Evolutionary conservation across 1,140 invertebrate species (phyloP), one percentile per base, ranked within the genome.

Genomic region (Ips typographus): DNA sequence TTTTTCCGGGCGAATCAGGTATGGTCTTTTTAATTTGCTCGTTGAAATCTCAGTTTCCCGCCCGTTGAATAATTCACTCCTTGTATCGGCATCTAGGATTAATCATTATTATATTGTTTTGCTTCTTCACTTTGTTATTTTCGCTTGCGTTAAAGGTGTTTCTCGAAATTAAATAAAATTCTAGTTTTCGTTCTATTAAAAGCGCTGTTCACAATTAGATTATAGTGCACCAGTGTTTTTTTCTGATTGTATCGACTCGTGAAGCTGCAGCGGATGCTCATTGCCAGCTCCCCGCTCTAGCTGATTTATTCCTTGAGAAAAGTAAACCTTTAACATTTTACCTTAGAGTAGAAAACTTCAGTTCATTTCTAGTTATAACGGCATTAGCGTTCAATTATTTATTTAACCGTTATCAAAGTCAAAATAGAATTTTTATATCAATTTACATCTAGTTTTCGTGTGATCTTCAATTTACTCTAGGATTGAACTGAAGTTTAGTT

Each of bases 221-320:
- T 53, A 36, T 53, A 4, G 36, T 53, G 36, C 4, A n/a, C 22
- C 22, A 22, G 22, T 22, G 22, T 22, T 57, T 57, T 40, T 57
- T 37, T 55, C 22, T 22, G 22, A 22, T 22, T 22, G 22, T 22
- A 22, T 40, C 8, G 8, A 22, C 6, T 43, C 40, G 37, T 65
- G 3, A 6, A 55, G 63, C 65, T 67, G 55, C 47, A 59, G 65
- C 65, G 65, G 43, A 59, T 59, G 56, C 55, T 67, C 44, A 60
- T n/a, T 53, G 53, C 56, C 65, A 63, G 62, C 69, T 66, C 69
- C 63, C 64, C 69, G 62, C 62, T 49, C 69, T 56, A 60, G 63
- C 63, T 47, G 56, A 41, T 40, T 61, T 37, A 37, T 40, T 42
- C 43, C 51, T 68, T 8, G 59, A 62, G 22, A 63, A 4, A 68